phyloP scores from a whole-genome alignment of 2,888 invertebrate species.

The Eretmocerus hayati region DNA sequence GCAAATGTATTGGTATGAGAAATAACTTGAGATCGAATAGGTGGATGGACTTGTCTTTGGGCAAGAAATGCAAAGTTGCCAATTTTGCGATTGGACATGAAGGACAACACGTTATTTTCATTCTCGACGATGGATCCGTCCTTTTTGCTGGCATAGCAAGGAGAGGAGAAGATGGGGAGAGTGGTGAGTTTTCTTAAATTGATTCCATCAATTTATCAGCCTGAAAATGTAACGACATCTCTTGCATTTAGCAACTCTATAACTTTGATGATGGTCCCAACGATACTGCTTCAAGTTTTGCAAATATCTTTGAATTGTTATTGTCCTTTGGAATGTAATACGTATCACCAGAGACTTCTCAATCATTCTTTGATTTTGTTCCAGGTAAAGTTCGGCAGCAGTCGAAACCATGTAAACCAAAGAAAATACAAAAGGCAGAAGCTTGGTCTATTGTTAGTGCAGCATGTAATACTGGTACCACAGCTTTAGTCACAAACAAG shows the following conservation, averaged over 20 bases:
- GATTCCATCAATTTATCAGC: too few species aligned
- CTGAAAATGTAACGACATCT: too few species aligned
- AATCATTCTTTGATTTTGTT: background rate
- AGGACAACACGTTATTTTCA: conserved; percentile 81
- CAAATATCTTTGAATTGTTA: too few species aligned
- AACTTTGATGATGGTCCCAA: too few species aligned
- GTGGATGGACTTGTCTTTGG: conserved; percentile 61
- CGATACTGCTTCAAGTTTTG: too few species aligned
- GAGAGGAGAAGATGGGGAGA: conserved; percentile 90
- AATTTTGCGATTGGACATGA: conserved; percentile 90
- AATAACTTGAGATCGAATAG: conserved; percentile 52
- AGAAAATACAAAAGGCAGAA: conserved; percentile 85
- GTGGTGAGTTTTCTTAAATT: conserved; percentile 46
- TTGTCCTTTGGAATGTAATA: too few species aligned
- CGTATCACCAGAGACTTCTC: too few species aligned
- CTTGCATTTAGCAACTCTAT: too few species aligned
- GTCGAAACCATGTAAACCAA: conserved; percentile 86
- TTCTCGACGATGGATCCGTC: conserved; percentile 89
- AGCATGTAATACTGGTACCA: conserved; percentile 92
- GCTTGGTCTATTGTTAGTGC: conserved; percentile 74
- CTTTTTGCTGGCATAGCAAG: conserved; percentile 79
- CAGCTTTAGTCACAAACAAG: conserved; percentile 83
- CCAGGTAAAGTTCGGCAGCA: conserved; percentile 60
- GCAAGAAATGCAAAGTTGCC: conserved; percentile 65
- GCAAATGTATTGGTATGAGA: conserved; percentile 79